Base-by-base conservation (phyloP, 2,113 vertebrate species). In the Mohoua ochrocephala region DNA sequence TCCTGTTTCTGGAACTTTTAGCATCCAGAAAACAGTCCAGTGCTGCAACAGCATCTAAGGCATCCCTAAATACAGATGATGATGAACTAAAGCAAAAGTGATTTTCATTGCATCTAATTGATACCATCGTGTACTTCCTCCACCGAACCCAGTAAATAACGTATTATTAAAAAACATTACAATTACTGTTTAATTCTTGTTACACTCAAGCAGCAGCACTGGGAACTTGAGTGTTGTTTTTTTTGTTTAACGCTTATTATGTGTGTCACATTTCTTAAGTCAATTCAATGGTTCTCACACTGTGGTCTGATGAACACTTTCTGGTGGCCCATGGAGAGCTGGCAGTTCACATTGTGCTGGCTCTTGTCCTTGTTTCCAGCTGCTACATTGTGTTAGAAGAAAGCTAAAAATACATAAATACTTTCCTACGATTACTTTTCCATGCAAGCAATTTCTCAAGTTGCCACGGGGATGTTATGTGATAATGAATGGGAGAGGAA, bases 321-420 rank as follows among this genome's bases (percentile, higher is more conserved):
- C 84, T 96, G 93, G 89, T 95, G 89, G 87, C 95, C 94, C 91
- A 67, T 1, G 16, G 94, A 97, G 95, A 97, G 91, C 78, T 95
- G 94, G 96, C 95, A 91, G 76, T 49, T 91, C 89, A 64, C 0
- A 3, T 78, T 56, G 84, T 82, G 84, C 82, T 97, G 96, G 95
- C 89, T 96, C 91, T 69, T 45, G 42, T 84, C 89, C 93, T 93
- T 49, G 89, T 96, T 93, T 95, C 95, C 95, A 96, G 95, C 89
- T 96, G 93, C 81, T 91, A 57, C 87, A 96, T 91, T 96, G 95
- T 96, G 91, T 76, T 89, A 95, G 81, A 79, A 96, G 78, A 84
- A 93, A 95, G 87, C 93, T 96, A 97, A 96, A 96, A 96, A 97
- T 96, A 97, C 70, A 94, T 47, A 79, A 93, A 96, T 78, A 94